A percentile compares a stretch with the other conserved stretches of the same genome.
Conservation (phyloP, 2,797 vertebrate genomes). For the Valencia hispanica region DNA sequence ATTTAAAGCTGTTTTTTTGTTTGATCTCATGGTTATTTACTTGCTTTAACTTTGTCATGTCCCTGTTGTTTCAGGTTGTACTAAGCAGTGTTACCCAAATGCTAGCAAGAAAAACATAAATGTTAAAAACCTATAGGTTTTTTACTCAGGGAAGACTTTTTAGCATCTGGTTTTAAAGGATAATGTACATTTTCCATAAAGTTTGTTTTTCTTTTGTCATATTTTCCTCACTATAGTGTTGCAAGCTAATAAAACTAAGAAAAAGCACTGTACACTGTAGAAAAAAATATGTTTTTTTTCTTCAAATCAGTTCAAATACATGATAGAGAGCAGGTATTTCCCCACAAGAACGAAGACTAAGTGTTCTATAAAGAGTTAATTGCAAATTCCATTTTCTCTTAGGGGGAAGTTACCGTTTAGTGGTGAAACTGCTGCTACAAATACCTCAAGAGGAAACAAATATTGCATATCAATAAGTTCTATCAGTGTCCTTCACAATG, state of each 20-base stretch:
- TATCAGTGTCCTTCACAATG: constrained; percentile 50
- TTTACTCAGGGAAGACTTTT: background rate
- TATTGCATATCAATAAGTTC: constrained; percentile 60
- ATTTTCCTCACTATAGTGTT: background rate
- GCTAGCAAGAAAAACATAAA: background rate
- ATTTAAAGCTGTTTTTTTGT: too few species aligned
- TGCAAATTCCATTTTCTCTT: constrained; percentile 79
- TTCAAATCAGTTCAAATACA: constrained; percentile 38
- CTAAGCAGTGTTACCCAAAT: background rate
- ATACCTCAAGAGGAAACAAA: constrained; percentile 74
- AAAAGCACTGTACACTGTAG: background rate
- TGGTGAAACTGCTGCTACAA: constrained; percentile 63
- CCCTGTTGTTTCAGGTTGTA: background rate
- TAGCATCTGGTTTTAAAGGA: background rate
- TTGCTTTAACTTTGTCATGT: too few species aligned
- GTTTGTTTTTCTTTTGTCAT: background rate
- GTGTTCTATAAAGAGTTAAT: constrained; percentile 63
- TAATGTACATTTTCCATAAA: background rate
- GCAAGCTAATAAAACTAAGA: background rate
- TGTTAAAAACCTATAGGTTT: too few species aligned
- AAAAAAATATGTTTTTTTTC: constrained; percentile 18
- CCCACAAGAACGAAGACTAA: constrained; percentile 64
- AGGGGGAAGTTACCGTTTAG: constrained; percentile 78
- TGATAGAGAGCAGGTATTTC: constrained; percentile 60
- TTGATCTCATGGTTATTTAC: too few species aligned